phyloP scores from a whole-genome alignment of 2,113 vertebrate genomes.

The Hippocampus abdominalis region DNA sequence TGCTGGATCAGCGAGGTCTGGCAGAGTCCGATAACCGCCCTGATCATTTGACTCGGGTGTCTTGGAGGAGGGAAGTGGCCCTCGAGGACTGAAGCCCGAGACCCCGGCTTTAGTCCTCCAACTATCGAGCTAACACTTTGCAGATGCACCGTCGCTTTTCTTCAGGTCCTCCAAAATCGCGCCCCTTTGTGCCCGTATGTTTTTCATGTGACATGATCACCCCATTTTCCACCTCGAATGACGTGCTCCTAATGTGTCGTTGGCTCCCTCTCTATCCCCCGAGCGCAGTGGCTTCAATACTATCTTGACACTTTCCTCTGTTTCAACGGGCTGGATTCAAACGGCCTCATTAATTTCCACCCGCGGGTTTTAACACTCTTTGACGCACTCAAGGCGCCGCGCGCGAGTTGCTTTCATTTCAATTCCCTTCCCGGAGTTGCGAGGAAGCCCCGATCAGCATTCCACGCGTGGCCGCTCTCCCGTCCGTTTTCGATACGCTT shows the following conservation, averaged over 20 bases:
- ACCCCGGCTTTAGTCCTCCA: too few species aligned
- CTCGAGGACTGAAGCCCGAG: too few species aligned
- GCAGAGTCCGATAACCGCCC: too few species aligned
- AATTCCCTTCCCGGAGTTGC: constrained; percentile 50
- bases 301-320: constrained; percentile 16
- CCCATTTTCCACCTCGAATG: neutral
- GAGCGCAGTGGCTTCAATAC: constrained; percentile 8
- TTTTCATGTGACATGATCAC: neutral
- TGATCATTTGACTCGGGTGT: too few species aligned
- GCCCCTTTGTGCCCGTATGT: neutral
- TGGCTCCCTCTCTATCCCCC: neutral
- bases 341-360: constrained; percentile 25
- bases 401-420: constrained; percentile 37
- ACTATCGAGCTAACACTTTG: too few species aligned
- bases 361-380: constrained; percentile 22
- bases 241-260: neutral
- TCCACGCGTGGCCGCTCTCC: constrained; percentile 55
- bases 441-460: constrained; percentile 58
- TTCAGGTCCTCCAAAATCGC: neutral
- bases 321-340: constrained; percentile 20
- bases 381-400: constrained; percentile 27
- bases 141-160: neutral
- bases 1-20: too few species aligned
- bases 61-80: too few species aligned
- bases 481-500: constrained; percentile 61